Base-by-base conservation (phyloP, 1,140 invertebrate species). In the Brachionus paranguensis region DNA sequence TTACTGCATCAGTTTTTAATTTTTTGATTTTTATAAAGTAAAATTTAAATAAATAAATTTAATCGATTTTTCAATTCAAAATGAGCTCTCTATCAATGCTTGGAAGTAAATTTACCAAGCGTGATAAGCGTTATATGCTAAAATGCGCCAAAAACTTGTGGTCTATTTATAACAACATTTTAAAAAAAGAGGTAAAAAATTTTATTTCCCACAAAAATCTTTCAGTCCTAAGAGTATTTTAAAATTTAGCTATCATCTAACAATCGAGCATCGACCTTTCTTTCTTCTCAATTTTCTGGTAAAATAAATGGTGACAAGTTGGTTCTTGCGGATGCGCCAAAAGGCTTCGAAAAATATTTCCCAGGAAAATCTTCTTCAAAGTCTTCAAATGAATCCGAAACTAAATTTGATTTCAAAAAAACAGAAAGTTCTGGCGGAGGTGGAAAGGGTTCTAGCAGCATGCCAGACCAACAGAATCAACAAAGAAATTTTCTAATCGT, bases 301-400 rank as follows among this genome's bases (percentile, higher is more conserved):
- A 41, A 72, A 41, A 10, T 43, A 24, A 50, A 50, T 29, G 33
- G 27, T 33, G 45, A 76, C 0, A 76, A 76, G 27, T 20, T 76
- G n/a, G 24, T 76, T 24, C 27, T 12, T 14, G 7, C 72, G 20
- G 85, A 88, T 53, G 84, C 86, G 12, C 94, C 95, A 0, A 95
- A 96, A 91, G 95, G 95, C 20, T 96, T 96, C 89, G 95, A 95
- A 88, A 96, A 96, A 86, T 96, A 93, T 88, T 96, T 94, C 86
- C 92, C 93, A 17, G 85, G 85, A 85, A 84, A 53, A 79, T 53
- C 72, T 76, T 79, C 37, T 29, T 43, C 68, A 65, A 74, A 55
- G 78, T 74, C 85, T 20, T 12, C 65, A 50, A 84, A 85, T 33
- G 85, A 85, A 72, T 37, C 50, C 1, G n/a, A 78, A 60, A 47